Evolutionary conservation across 2,797 vertebrate genomes (phyloP), one percentile per base, ranked within the genome.

Genomic region (Characodon lateralis): DNA sequence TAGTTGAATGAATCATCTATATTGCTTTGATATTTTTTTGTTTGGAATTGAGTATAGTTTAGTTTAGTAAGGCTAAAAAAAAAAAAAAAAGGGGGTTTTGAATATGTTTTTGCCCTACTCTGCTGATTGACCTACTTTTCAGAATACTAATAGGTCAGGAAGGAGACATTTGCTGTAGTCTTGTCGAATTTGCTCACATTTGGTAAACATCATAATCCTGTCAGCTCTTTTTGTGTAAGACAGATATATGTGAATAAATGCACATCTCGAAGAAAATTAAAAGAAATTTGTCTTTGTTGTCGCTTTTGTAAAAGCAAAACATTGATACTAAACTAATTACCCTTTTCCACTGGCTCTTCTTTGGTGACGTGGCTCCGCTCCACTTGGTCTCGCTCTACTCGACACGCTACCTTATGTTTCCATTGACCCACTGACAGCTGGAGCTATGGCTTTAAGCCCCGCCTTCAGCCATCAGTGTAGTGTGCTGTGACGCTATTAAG

Each of bases 61-160:
- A 31, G 31, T 70, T 8, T 6, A 26, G 14, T 70, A 14, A 46
- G 7, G 31, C 35, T 35, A 35, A 35, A 35, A 35, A 35, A 3
- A 59, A 66, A 41, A 68, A 24, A 73, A 41, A 77, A 63, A 26
- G 53, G 59, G 53, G 75, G 73, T 86, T 88, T 76, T 68, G 22
- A 73, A 77, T 75, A 61, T 1, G 1, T 68, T 5, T 65, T 56
- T 79, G 39, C 73, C 50, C 20, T 71, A 79, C 69, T 87, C 56
- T 85, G 88, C 88, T 89, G 84, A 86, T 88, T 92, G 92, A 94
- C 92, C 93, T 89, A 94, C 85, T 93, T 95, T 93, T 85, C 86
- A 39, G 78, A 85, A 89, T 87, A 85, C 82, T 93, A 93, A 94
- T 91, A 92, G 87, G 82, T 89, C 87, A 83, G 88, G 77, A 61